Evolutionary conservation across 2,888 invertebrate genomes (phyloP), one percentile per base, ranked within the genome.

Genomic region (Lamproptera curius): DNA sequence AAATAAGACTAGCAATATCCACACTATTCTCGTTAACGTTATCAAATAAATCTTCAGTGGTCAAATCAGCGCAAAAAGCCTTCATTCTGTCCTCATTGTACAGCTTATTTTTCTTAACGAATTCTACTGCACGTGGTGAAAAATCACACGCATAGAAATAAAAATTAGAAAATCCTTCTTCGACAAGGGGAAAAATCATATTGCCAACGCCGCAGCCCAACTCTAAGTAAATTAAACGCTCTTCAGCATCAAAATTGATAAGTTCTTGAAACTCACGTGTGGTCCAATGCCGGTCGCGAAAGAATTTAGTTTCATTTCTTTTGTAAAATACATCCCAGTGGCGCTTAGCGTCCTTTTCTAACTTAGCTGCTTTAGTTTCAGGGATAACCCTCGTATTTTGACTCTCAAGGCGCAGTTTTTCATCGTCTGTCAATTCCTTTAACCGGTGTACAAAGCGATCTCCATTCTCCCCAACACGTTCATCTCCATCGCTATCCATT

Each of bases 321-420:
- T 98, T 98, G 75, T 98, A 99, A 78, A 99, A 99, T 43, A 97
- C 85, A 76, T 98, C 98, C 98, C 98, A 99, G 69, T 97, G 92
- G 52, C 94, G 94, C 65, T 93, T 92, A 0, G 97, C 95, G 62
- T 98, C 93, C 37, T 79, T 81, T 72, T 98, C 97, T 1, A 97
- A 73, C 70, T 93, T 92, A 1, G 84, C 82, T 1, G 95, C 96
- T 69, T 94, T 94, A 59, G 92, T 92, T 60, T 92, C 91, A 0
- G 94, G 77, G 39, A 87, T 72, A 8, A 83, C 16, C 11, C 85
- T 71, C 0, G 68, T 66, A 70, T 97, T 91, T 79, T 96, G 96
- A 1, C 86, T 86, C 33, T 89, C 79, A 28, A 97, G 84, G 51
- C 89, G 90, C 34, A 81, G 74, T 37, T 86, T 88, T 62, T 95